phyloP scores from a whole-genome alignment of 2,797 vertebrate species.

The Melanotaenia parkinsoni region DNA sequence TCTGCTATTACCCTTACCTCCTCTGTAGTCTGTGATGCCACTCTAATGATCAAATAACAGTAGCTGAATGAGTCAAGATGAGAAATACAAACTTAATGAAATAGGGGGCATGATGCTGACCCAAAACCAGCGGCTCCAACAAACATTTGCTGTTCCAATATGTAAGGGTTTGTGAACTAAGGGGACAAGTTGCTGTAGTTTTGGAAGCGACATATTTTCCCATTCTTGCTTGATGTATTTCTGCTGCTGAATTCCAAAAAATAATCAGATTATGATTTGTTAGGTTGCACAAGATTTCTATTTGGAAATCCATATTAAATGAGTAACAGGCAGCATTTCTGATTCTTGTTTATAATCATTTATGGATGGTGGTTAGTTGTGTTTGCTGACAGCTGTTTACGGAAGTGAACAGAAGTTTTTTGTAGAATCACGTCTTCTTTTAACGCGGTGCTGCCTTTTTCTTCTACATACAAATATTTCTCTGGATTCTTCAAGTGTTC shows the following conservation, averaged over 20 bases:
- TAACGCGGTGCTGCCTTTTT: background rate
- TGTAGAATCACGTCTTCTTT: background rate
- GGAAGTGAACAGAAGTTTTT: background rate
- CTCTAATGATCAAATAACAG: background rate
- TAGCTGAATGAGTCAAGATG: background rate
- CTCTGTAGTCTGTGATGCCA: background rate
- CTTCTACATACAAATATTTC: background rate
- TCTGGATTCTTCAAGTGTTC: background rate
- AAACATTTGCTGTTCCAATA: background rate
- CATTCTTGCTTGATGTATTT: background rate
- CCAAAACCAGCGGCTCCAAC: background rate
- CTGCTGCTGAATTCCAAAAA: background rate
- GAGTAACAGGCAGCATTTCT: background rate
- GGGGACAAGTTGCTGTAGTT: background rate
- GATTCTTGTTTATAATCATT: background rate
- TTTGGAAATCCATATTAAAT: background rate
- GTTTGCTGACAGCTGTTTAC: background rate
- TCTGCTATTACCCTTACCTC: constrained; percentile 5
- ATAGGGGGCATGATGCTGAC: background rate
- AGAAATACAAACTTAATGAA: background rate
- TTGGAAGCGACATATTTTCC: background rate
- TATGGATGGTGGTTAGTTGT: background rate
- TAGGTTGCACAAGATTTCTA: background rate
- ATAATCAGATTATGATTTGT: background rate
- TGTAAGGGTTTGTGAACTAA: too few species aligned